Percentiles rank a stretch among this genome's conserved stretches.
Conservation (phyloP, 2,888 invertebrate species). For the Drosophila formosana region DNA sequence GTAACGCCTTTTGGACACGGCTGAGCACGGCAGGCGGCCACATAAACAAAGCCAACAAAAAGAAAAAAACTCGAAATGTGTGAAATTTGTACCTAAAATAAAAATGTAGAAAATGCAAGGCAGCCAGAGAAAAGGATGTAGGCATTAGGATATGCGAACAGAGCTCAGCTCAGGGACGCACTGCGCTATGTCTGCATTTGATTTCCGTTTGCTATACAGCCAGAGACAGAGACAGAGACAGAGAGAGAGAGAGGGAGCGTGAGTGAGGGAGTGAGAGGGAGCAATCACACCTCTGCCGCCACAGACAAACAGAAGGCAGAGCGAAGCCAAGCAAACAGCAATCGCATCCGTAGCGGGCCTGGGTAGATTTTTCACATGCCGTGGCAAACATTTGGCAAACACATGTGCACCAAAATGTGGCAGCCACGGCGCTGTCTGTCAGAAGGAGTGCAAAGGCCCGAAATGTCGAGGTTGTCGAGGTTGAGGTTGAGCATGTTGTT, state of each 20-base stretch:
- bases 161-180: conserved; percentile 22
- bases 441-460: conserved; percentile 40
- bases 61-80: conserved; percentile 60
- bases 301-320: conserved; percentile 12
- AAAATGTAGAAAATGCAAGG: conserved; percentile 68
- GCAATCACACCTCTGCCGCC: conserved; percentile 69
- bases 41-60: conserved; percentile 51
- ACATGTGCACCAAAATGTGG: conserved; percentile 82
- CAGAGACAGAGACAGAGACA: conserved; percentile 7
- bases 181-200: conserved; percentile 72
- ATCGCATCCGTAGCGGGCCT: conserved; percentile 40
- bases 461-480: neutral
- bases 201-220: conserved; percentile 75
- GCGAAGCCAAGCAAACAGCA: conserved; percentile 22
- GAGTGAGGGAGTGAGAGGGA: conserved; percentile 18
- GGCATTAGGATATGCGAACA: conserved; percentile 3
- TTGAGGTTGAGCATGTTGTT: conserved; percentile 37
- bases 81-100: conserved; percentile 79
- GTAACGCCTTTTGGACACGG: conserved; percentile 62
- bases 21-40: conserved; percentile 64
- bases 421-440: conserved; percentile 36
- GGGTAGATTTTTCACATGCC: conserved; percentile 79
- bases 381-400: conserved; percentile 84
- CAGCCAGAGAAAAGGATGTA: conserved; percentile 12
- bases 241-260: conserved; percentile 36